Evolutionary conservation across 2,797 vertebrate species (phyloP).

Genomic region (Mormyrops boulengeri): DNA sequence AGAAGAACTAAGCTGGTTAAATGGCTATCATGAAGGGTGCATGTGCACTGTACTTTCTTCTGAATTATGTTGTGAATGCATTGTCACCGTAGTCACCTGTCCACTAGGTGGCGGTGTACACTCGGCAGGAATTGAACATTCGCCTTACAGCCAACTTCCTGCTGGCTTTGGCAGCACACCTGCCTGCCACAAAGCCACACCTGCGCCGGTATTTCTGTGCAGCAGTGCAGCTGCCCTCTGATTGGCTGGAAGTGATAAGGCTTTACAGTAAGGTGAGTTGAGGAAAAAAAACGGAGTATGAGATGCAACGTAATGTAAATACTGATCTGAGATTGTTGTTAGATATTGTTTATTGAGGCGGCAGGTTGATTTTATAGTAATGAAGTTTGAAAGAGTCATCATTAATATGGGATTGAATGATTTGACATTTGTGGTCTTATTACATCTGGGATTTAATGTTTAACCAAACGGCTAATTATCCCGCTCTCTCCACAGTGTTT

Average conservation of each 20-base stretch:
- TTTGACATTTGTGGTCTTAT: neutral
- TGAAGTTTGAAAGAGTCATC: neutral
- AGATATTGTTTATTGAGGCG: neutral
- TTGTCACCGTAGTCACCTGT: neutral
- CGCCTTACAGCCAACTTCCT: slow-evolving; percentile 75
- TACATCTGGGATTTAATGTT: neutral
- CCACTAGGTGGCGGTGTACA: slow-evolving; percentile 74
- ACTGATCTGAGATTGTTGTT: neutral
- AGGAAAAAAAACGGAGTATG: neutral
- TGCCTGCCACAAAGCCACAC: slow-evolving; percentile 61
- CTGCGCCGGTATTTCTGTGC: slow-evolving; percentile 76
- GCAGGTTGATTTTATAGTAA: neutral
- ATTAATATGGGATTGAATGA: neutral
- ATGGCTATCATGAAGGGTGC: neutral
- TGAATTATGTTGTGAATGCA: neutral
- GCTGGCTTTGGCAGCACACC: slow-evolving; percentile 68
- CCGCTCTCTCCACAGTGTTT: slow-evolving; percentile 58
- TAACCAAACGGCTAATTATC: neutral
- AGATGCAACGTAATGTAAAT: neutral
- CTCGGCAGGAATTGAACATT: slow-evolving; percentile 77
- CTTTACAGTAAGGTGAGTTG: slow-evolving; percentile 60
- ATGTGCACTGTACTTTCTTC: neutral
- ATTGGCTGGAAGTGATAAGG: slow-evolving; percentile 78
- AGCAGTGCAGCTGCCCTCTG: slow-evolving; percentile 75
- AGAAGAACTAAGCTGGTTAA: neutral